Percentiles rank a stretch among this genome's conserved stretches.
These are phyloP conservation scores for Platypus cylindrus DNA, from an alignment of 2,888 invertebrate species.

Conservation along the genomic window DNA sequence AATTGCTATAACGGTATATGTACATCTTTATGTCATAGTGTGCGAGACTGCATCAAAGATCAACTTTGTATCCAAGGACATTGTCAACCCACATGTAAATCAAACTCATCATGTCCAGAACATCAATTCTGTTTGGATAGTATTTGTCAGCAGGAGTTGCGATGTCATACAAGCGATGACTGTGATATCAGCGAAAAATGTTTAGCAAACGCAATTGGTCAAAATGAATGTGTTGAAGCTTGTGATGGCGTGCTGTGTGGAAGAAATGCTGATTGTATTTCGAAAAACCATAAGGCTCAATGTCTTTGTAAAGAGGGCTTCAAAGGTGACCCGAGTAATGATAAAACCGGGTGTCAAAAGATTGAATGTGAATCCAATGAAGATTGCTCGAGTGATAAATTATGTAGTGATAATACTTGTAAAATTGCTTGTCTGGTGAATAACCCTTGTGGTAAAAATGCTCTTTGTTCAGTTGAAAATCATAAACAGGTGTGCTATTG, in stretches of 20 bases:
- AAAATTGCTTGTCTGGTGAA: conserved; percentile 73
- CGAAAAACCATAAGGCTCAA: conserved; percentile 57
- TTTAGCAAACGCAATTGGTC: conserved; percentile 51
- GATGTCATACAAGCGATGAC: conserved; percentile 59
- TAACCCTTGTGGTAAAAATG: conserved; percentile 77
- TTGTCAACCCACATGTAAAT: conserved; percentile 73
- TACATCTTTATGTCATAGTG: conserved; percentile 60
- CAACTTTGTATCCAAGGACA: conserved; percentile 75
- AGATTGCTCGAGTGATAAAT: conserved; percentile 70
- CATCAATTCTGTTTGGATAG: conserved; percentile 74
- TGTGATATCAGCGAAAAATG: conserved; percentile 66
- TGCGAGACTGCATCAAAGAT: conserved; percentile 73
- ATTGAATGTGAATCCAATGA: conserved; percentile 61
- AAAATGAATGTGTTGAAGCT: conserved; percentile 62
- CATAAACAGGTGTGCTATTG: conserved; percentile 72
- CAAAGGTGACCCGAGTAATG: conserved; percentile 59
- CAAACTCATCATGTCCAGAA: conserved; percentile 71
- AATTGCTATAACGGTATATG: conserved; percentile 75
- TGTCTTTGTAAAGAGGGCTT: conserved; percentile 71
- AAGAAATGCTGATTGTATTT: conserved; percentile 67
- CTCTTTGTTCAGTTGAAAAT: conserved; percentile 72
- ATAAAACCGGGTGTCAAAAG: conserved; percentile 64
- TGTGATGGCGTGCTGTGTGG: conserved; percentile 67
- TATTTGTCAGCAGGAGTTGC: conserved; percentile 71
- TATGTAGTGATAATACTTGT: conserved; percentile 71